phyloP scores from a whole-genome alignment of 2,797 vertebrate species.

The Bradypodion pumilum region DNA sequence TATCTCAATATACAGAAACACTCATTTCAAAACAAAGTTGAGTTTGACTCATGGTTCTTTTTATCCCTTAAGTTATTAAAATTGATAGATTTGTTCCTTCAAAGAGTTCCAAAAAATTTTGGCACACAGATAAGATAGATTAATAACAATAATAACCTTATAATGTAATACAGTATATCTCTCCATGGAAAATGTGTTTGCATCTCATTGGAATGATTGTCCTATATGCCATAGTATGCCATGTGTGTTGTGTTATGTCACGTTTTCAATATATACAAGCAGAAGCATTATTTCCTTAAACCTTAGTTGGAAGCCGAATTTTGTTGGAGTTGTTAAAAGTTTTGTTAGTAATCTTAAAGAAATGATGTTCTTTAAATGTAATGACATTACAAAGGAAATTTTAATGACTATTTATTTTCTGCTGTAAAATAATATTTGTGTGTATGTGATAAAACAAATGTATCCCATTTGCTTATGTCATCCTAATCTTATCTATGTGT shows the following conservation, averaged over 20 bases:
- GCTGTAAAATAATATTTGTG: constrained; percentile 52
- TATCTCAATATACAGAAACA: fast-evolving
- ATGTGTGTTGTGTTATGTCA: constrained; percentile 44
- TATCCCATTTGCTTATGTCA: constrained; percentile 49
- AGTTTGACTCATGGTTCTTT: not conserved
- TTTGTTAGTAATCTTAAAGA: constrained; percentile 15
- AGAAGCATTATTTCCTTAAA: constrained; percentile 10
- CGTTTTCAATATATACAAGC: constrained; percentile 50
- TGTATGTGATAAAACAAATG: constrained; percentile 39
- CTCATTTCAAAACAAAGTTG: not conserved
- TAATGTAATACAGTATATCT: constrained; percentile 43
- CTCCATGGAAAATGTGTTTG: constrained; percentile 20
- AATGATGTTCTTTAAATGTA: not conserved
- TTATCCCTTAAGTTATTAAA: not conserved
- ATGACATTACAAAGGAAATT: not conserved
- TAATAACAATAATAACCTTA: constrained; percentile 30
- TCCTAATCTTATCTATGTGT: constrained; percentile 53
- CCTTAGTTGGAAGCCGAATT: constrained; percentile 35
- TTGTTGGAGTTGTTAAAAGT: not conserved
- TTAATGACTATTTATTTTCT: constrained; percentile 25
- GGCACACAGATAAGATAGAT: constrained; percentile 70
- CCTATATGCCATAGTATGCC: constrained; percentile 37
- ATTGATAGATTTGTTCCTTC: not conserved
- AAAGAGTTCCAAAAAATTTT: constrained; percentile 55
- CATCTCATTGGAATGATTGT: constrained; percentile 43